Conservation (phyloP, 2,888 invertebrate species). For the Trisateles emortualis region DNA sequence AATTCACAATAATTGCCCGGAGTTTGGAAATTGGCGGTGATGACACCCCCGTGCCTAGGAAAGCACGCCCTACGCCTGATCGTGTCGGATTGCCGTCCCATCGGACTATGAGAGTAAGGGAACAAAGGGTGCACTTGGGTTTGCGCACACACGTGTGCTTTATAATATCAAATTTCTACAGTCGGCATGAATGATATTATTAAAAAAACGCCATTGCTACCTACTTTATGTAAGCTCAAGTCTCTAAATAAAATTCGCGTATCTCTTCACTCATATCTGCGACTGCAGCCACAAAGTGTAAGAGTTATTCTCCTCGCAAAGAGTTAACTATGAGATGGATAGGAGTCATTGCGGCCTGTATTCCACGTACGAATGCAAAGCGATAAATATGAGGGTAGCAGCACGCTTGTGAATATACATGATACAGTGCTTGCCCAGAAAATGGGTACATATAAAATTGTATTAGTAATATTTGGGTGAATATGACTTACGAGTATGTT, state of each 20-base stretch:
- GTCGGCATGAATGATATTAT: too few relatives aligned
- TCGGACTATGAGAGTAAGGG: too few relatives aligned
- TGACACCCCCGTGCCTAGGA: too few relatives aligned
- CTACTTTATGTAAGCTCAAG: too few relatives aligned
- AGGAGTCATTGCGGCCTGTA: slow-evolving; percentile 56
- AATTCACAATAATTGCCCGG: too few relatives aligned
- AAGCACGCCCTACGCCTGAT: too few relatives aligned
- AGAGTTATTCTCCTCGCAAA: slow-evolving; percentile 47
- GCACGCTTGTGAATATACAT: slow-evolving; percentile 64
- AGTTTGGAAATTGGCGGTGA: too few relatives aligned
- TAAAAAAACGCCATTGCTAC: too few relatives aligned
- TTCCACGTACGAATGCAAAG: slow-evolving; percentile 76
- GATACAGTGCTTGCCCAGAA: slow-evolving; percentile 47
- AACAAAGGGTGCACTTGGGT: too few relatives aligned
- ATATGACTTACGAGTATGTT: background rate
- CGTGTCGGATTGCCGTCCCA: too few relatives aligned
- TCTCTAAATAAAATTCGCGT: slow-evolving; percentile 27
- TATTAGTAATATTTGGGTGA: background rate
- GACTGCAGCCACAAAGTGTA: slow-evolving; percentile 30
- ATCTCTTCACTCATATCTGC: slow-evolving; percentile 38
- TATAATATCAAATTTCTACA: too few relatives aligned
- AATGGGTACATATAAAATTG: background rate
- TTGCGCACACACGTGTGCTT: too few relatives aligned
- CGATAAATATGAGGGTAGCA: slow-evolving; percentile 77
- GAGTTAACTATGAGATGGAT: slow-evolving; percentile 76